Base-by-base conservation (phyloP, 2,888 invertebrate species). In the Griposia aprilina region DNA sequence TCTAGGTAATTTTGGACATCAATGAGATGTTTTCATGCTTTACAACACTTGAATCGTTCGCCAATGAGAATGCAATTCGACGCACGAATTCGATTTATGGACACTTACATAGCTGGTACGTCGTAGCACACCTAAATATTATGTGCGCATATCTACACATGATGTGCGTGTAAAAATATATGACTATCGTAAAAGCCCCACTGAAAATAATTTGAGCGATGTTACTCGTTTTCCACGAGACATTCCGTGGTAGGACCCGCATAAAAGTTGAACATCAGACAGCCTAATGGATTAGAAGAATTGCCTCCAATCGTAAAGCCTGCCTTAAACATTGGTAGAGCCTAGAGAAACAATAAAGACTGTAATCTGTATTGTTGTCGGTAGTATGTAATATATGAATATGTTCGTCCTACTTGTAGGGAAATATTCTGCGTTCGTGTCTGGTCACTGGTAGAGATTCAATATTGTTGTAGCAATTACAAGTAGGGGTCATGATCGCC, bases 101-200 rank as follows among this genome's bases (percentile, higher is more conserved):
- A 93, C 92, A 94, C 95, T 95, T 94, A 89, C 88, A 41, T 41
- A 41, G 41, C 93, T 92, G 93, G 92, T 93, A 93, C 93, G 90
- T 88, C 88, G 93, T 91, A 93, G 93, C 93, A 92, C 93, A 94
- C 93, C 94, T 95, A 92, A 95, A 95, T 94, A 95, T 95, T 94
- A 96, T 94, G 95, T 94, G 94, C 93, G 93, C 96, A 94, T 95
- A 94, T 95, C 94, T 95, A 94, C 93, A 93, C 93, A 95, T 95
- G 94, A 96, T 95, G 96, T 94, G 94, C 91, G 94, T 96, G 95
- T 97, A 97, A 97, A 96, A 97, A 96, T 95, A 97, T 96, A 97
- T 94, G 94, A 93, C 96, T 94, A 94, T 95, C 96, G 93, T 97
- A 97, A 97, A 95, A 96, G 93, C 94, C 92, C 93, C 93, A 95